Evolutionary conservation across 2,797 vertebrate species (phyloP).

Genomic region (Sebastes hubbsi): DNA sequence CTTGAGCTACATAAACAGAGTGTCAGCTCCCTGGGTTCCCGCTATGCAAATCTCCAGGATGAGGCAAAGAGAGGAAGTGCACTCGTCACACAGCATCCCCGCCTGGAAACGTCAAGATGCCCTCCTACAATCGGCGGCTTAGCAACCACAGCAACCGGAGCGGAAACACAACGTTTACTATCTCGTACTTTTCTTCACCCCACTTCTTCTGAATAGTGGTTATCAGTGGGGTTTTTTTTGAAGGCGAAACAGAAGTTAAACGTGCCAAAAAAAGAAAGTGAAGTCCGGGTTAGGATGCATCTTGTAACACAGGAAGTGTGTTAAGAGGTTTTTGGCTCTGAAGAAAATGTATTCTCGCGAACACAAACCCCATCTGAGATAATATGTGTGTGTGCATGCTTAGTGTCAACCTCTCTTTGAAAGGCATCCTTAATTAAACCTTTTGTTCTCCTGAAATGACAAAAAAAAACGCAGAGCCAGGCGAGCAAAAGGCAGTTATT

Average conservation of each 20-base stretch:
- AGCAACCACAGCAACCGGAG: conserved; percentile 49
- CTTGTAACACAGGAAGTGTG: conserved; percentile 23
- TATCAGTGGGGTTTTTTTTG: conserved; percentile 48
- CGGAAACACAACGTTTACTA: conserved; percentile 30
- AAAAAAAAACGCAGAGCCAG: conserved; percentile 49
- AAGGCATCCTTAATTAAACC: conserved; percentile 80
- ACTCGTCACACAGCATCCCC: conserved; percentile 62
- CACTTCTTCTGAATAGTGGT: conserved; percentile 25
- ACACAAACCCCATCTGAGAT: conserved; percentile 45
- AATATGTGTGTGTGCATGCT: conserved; percentile 42
- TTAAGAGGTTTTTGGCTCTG: conserved; percentile 30
- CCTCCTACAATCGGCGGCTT: conserved; percentile 66
- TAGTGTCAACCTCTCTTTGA: conserved; percentile 60
- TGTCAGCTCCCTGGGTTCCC: conserved; percentile 78
- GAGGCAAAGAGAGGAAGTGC: conserved; percentile 59
- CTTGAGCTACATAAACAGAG: conserved; percentile 85
- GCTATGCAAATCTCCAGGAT: conserved; percentile 79
- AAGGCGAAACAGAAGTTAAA: conserved; percentile 12
- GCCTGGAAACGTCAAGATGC: conserved; percentile 69
- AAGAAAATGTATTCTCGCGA: conserved; percentile 26
- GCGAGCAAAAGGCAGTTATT: conserved; percentile 78
- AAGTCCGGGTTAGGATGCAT: conserved; percentile 20
- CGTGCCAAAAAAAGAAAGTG: conserved; percentile 1
- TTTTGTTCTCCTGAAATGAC: conserved; percentile 76
- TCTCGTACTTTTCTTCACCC: conserved; percentile 9